A percentile compares a stretch with the other conserved stretches of the same genome.
phyloP scores from a whole-genome alignment of 2,888 invertebrate genomes.

The Boloria selene region DNA sequence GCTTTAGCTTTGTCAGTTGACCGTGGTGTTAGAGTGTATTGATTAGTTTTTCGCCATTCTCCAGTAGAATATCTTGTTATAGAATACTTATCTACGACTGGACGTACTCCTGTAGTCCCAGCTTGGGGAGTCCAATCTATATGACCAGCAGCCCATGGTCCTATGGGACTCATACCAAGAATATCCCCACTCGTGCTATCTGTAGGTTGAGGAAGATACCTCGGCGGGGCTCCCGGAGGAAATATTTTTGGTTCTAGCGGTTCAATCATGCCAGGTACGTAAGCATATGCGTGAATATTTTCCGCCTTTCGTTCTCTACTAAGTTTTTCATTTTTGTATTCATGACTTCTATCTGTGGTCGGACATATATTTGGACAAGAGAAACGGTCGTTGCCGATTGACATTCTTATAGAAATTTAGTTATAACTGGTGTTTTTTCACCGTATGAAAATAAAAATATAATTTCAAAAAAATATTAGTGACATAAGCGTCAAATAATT shows the following conservation, averaged over 20 bases:
- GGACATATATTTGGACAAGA: slow-evolving; percentile 69
- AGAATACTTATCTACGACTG: slow-evolving; percentile 90
- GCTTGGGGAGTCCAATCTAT: slow-evolving; percentile 88
- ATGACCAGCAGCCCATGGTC: slow-evolving; percentile 89
- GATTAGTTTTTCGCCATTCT: slow-evolving; percentile 86
- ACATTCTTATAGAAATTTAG: slow-evolving; percentile 49
- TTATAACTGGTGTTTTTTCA: not conserved
- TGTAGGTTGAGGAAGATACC: slow-evolving; percentile 68
- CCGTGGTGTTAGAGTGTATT: slow-evolving; percentile 69
- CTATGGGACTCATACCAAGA: slow-evolving; percentile 72
- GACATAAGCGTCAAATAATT: slow-evolving; percentile 23
- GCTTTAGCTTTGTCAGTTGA: slow-evolving; percentile 61
- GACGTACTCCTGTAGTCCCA: slow-evolving; percentile 88
- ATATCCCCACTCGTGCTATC: slow-evolving; percentile 72
- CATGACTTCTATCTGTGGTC: slow-evolving; percentile 18
- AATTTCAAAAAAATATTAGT: slow-evolving; percentile 8
- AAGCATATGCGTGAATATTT: slow-evolving; percentile 51
- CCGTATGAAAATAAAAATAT: slow-evolving; percentile 13
- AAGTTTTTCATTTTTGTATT: slow-evolving; percentile 46
- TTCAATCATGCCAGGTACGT: slow-evolving; percentile 62
- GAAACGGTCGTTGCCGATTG: slow-evolving; percentile 41
- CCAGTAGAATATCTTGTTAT: slow-evolving; percentile 87
- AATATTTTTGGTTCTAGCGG: slow-evolving; percentile 60
- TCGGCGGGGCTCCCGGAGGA: slow-evolving; percentile 65
- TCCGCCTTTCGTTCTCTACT: slow-evolving; percentile 40